Base-by-base conservation (phyloP, 2,797 vertebrate species). In the Thalassophryne amazonica region DNA sequence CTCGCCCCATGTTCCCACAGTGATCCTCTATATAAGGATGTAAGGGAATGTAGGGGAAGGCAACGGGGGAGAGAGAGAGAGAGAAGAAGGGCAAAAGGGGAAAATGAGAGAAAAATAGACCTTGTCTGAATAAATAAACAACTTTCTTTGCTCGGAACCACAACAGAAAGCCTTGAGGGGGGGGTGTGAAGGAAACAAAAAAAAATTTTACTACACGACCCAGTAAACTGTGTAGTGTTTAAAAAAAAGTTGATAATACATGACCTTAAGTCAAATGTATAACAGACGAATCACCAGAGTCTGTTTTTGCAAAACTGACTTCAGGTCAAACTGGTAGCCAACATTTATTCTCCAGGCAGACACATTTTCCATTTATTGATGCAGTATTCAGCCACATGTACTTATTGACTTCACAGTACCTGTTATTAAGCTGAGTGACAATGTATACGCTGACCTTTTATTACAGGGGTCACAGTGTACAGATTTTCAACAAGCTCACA, bases 81-180 rank as follows among this genome's bases (percentile, higher is more conserved):
- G 17, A 22, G 6, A 11, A 28, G 22, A 7, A 15, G 12, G 12
- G 37, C 27, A 19, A 5, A 19, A 12, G 9, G 16, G 11, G 29
- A 42, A 21, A 41, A 7, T 1, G 27, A 21, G 15, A 30, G 55
- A 23, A 38, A 43, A 69, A 51, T 38, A 62, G 41, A 61, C 69
- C 37, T 56, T 51, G 46, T 63, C 49, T 71, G 69, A 76, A 72
- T 68, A 75, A 81, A 80, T 75, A 63, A 73, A 76, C 61, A 69
- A 57, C 18, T 57, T 63, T 62, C n/a, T n/a, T n/a, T 2, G 8
- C 51, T 48, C 21, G 24, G 38, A 29, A 66, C 17, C 3, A 14
- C 64, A 76, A 59, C 9, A 18, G 60, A 53, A 62, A 69, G 73
- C 63, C 61, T 41, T 59, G 59, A 1, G 3, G 20, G n/a, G 15